phyloP scores from a whole-genome alignment of 2,888 invertebrate genomes.

The Drosophila maculinotata region DNA sequence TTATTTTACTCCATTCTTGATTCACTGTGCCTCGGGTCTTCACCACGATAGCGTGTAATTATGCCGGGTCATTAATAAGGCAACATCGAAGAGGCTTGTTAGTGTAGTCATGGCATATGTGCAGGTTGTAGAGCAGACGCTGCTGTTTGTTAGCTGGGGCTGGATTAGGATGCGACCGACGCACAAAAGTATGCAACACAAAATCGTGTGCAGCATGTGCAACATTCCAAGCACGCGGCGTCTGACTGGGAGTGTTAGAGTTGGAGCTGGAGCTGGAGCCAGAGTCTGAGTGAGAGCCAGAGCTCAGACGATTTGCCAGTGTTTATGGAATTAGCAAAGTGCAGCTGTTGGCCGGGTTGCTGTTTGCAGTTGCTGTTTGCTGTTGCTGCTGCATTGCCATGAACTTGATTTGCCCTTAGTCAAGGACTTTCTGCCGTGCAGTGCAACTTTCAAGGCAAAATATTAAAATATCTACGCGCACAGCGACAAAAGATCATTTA shows the following conservation, averaged over 20 bases:
- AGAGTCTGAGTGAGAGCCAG: slow-evolving; percentile 14
- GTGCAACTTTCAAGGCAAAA: slow-evolving; percentile 69
- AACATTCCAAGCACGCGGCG: slow-evolving; percentile 43
- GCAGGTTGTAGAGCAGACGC: background rate
- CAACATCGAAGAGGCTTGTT: slow-evolving; percentile 47
- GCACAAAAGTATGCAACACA: slow-evolving; percentile 56
- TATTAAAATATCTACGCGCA: slow-evolving; percentile 76
- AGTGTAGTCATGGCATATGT: slow-evolving; percentile 31
- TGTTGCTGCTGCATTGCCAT: slow-evolving; percentile 53
- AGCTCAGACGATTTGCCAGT: slow-evolving; percentile 75
- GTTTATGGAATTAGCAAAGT: slow-evolving; percentile 80
- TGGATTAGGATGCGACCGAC: slow-evolving; percentile 40
- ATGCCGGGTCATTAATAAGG: slow-evolving; percentile 68
- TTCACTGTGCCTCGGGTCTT: slow-evolving; percentile 25
- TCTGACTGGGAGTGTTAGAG: slow-evolving; percentile 6
- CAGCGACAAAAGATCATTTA: slow-evolving; percentile 73
- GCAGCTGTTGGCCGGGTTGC: slow-evolving; percentile 46
- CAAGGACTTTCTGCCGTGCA: slow-evolving; percentile 81
- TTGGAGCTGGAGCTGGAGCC: background rate
- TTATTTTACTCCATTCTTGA: too few relatives aligned
- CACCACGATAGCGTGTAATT: slow-evolving; percentile 47
- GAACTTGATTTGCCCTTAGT: slow-evolving; percentile 84
- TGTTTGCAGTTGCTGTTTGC: slow-evolving; percentile 20
- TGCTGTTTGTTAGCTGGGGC: too few relatives aligned
- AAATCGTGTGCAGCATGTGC: slow-evolving; percentile 30